Evolutionary conservation across 2,797 vertebrate genomes (phyloP).

Genomic region (Pogoniulus pusillus): DNA sequence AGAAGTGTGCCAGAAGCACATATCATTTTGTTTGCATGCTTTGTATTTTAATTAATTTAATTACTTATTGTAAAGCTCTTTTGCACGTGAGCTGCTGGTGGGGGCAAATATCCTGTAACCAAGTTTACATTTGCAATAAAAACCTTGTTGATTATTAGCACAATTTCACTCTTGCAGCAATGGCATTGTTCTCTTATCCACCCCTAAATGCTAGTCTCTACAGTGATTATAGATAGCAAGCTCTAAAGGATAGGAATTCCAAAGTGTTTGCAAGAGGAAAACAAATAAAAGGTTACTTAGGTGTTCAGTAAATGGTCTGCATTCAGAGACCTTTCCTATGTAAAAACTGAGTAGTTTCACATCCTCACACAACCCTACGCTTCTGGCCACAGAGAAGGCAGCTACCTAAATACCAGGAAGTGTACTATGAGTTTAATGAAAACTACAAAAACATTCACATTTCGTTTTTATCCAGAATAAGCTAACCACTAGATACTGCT

Average conservation of each 20-base stretch:
- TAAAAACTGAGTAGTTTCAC: not conserved
- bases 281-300: not conserved
- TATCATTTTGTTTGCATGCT: not conserved
- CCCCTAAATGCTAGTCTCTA: not conserved
- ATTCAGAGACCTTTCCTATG: not conserved
- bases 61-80: slow-evolving; percentile 3
- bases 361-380: not conserved
- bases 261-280: not conserved
- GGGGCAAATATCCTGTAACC: not conserved
- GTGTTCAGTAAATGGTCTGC: not conserved
- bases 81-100: not conserved
- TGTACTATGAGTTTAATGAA: not conserved
- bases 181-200: not conserved
- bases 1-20: not conserved
- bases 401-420: not conserved
- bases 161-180: slow-evolving; percentile 11
- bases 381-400: not conserved
- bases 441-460: not conserved
- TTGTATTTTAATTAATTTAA: not conserved
- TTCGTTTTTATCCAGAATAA: not conserved
- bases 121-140: slow-evolving; percentile 10
- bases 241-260: slow-evolving; percentile 6
- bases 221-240: not conserved
- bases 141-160: not conserved
- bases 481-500: not conserved